Percentiles rank a stretch among this genome's conserved stretches.
These are phyloP conservation scores for Tethea ocularis DNA, from an alignment of 2,888 invertebrate genomes.

Conservation along the genomic window DNA sequence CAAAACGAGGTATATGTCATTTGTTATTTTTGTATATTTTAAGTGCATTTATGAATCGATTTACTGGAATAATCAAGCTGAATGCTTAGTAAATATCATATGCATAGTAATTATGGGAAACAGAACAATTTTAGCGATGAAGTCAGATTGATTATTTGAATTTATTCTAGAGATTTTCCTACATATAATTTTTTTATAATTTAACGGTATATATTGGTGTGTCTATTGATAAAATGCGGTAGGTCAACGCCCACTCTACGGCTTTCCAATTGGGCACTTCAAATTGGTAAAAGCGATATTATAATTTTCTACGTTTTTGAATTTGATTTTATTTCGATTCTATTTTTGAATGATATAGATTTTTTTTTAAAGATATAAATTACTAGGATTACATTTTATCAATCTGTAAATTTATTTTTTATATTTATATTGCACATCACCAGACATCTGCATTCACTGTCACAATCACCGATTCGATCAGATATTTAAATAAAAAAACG, in stretches of 20 bases:
- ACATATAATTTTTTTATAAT: neutral
- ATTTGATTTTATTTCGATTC: no score
- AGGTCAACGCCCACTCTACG: neutral
- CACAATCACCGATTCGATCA: neutral
- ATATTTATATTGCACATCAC: neutral
- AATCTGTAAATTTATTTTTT: no score
- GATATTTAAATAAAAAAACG: neutral
- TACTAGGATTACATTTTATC: no score
- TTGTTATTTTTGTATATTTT: neutral
- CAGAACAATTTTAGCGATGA: neutral
- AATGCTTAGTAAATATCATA: no score
- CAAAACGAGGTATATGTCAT: constrained; percentile 8
- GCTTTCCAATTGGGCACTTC: neutral
- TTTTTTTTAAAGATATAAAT: no score
- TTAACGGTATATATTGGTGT: neutral
- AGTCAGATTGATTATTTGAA: neutral
- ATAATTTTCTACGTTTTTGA: no score
- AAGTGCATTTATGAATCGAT: no score
- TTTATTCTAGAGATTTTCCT: neutral
- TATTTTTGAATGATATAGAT: no score
- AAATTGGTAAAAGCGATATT: neutral
- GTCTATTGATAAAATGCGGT: neutral
- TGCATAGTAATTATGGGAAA: no score
- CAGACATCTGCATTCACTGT: neutral
- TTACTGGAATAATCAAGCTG: neutral